Evolutionary conservation across 2,888 invertebrate species (phyloP), one percentile per base, ranked within the genome.

Genomic region (Andrena camellia): DNA sequence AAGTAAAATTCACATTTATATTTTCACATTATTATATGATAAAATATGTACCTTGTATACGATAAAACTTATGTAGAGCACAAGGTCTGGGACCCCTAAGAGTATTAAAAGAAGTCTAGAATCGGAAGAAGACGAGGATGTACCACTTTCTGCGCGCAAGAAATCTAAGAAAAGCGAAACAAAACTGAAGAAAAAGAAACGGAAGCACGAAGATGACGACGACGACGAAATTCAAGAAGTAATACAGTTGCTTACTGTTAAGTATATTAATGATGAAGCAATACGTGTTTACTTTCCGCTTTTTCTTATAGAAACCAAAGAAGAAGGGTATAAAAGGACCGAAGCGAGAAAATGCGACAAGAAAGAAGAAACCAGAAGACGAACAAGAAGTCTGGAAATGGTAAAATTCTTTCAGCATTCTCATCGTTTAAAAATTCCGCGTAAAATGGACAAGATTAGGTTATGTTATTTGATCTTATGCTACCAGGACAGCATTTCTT

Each of bases 301-400:
- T 67, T 4, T 8, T 7, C 20, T 74, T 63, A 77, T 68, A 92
- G 91, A 87, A 90, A 92, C 87, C 90, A 91, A 86, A 93, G 93
- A 86, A 91, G 91, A 83, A 92, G 91, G 78, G 86, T 83, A 75
- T 90, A 91, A 92, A 90, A 88, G 69, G 87, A 62, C 94, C 94
- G 88, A 94, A 94, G 52, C 89, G 85, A 42, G 91, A 92, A 82
- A 92, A 89, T 76, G 88, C 93, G 67, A 90, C 95, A 59, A 97
- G 96, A 87, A 96, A 96, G 74, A 97, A 97, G 93, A 97, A 97
- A 93, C 97, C 97, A 88, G 98, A 98, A 72, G 97, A 97, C 85
- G 96, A 96, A 88, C 96, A 95, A 90, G 97, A 98, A 94, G 98
- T 98, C 77, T 98, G 98, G 98, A 97, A 98, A 96, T 98, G 98